Evolutionary conservation across 2,888 invertebrate species (phyloP), one percentile per base, ranked within the genome.

Genomic region (Ormia ochracea): DNA sequence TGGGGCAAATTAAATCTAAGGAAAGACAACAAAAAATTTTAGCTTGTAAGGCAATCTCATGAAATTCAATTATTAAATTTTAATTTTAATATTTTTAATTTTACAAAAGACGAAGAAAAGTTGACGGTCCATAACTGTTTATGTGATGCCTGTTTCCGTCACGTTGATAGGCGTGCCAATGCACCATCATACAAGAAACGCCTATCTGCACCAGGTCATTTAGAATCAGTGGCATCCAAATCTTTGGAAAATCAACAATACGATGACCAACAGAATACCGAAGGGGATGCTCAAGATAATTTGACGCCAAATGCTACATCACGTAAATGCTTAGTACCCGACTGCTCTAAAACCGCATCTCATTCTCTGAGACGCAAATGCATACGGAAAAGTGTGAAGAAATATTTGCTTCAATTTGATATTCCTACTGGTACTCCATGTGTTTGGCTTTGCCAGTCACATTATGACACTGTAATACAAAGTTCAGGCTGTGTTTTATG

Each of bases 101-200:
- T 54, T 68, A 38, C 38, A 80, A 28, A 70, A 94, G 94, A 94
- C 83, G 96, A 96, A 86, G 94, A 94, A 88, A 95, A 96, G 86
- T 90, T 96, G 69, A 95, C 95, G 0, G 93, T 94, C 80, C 96
- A 96, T 89, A 96, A 95, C 63, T 96, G 96, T 83, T 91, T 96
- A 19, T 96, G 96, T 88, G 96, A 96, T 89, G 96, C 96, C 9
- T 96, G 96, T 87, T 96, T 95, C 89, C 92, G 96, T 0, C 95
- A 95, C 86, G 94, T 96, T 63, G 96, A 96, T 89, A 92, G 96
- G 59, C 94, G 95, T 83, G 94, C 95, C 59, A 94, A 94, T 90
- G 93, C 92, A 69, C 93, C 93, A 0, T 93, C 93, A 0, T 93
- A 93, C 87, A 91, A 92, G 81, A 93, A 93, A 85, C 91, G 93